A percentile compares a stretch with the other conserved stretches of the same genome.
Conservation (phyloP, 30 jellyfish, hydroid and myxozoan species). For the Chrysaora quinquecirrha region DNA sequence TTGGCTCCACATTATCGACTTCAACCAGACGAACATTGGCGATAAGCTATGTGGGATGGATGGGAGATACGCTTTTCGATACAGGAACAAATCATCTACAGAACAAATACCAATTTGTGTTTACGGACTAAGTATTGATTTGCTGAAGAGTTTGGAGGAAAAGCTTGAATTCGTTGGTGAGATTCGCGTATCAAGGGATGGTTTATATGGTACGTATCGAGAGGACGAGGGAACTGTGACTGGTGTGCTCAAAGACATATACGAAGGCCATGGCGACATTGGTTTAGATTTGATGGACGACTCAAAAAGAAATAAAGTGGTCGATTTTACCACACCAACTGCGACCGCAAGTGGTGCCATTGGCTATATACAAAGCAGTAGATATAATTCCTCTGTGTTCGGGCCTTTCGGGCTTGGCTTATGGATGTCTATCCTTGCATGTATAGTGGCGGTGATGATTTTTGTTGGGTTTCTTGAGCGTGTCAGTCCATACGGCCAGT, state of each 20-base stretch:
- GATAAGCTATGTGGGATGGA: constrained; percentile 27
- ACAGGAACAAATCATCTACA: background rate
- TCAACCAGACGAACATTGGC: background rate
- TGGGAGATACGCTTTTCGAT: constrained; percentile 12
- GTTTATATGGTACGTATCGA: constrained; percentile 24
- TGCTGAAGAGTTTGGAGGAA: constrained; percentile 31
- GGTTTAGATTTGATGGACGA: constrained; percentile 25
- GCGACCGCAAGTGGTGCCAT: background rate
- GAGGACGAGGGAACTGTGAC: constrained; percentile 8
- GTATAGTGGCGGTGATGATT: constrained; percentile 12
- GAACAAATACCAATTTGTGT: constrained; percentile 6
- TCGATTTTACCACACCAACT: constrained; percentile 27
- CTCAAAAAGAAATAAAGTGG: constrained; percentile 10
- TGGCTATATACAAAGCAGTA: background rate
- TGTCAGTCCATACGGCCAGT: too few relatives aligned
- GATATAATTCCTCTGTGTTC: background rate
- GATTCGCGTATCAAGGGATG: constrained; percentile 17
- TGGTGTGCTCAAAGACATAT: constrained; percentile 29
- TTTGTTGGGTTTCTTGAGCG: constrained; percentile 33
- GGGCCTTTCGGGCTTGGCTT: background rate
- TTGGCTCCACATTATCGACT: constrained; percentile 1
- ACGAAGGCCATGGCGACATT: constrained; percentile 15
- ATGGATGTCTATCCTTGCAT: background rate
- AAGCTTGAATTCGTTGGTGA: constrained; percentile 31
- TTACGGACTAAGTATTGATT: constrained; percentile 20